These are phyloP conservation scores for Spatulosminthurus flaviceps DNA, from an alignment of 2,888 invertebrate species.

Conservation along the genomic window DNA sequence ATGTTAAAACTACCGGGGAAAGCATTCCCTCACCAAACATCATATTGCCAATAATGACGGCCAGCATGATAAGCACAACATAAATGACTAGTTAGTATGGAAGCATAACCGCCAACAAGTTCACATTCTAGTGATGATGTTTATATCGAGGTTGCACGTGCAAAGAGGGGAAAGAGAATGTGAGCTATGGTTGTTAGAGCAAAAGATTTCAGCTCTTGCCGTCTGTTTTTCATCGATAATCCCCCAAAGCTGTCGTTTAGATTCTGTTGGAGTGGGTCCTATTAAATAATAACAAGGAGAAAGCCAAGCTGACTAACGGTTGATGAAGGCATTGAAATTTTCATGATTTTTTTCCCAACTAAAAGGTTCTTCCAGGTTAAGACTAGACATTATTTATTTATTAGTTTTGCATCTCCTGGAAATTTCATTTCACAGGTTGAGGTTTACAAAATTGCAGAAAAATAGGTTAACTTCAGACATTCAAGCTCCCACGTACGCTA, in stretches of 20 bases:
- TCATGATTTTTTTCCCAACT: not conserved
- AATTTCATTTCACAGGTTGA: not conserved
- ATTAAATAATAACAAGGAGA: not conserved
- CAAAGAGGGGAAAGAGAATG: not conserved
- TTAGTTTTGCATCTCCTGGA: not conserved
- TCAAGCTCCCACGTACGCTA: too few species aligned
- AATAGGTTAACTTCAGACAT: too few species aligned
- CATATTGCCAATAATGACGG: not conserved
- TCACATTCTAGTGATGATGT: not conserved
- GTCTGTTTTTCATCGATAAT: constrained; percentile 3
- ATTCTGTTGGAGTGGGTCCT: not conserved
- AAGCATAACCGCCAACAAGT: not conserved
- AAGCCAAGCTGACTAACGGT: not conserved
- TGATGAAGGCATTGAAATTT: not conserved
- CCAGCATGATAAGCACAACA: not conserved
- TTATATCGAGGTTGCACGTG: not conserved
- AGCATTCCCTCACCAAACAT: not conserved
- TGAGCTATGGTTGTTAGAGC: not conserved
- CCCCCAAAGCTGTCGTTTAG: not conserved
- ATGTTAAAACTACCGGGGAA: not conserved
- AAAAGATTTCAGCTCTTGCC: not conserved
- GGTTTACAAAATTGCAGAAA: not conserved
- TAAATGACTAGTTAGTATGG: not conserved
- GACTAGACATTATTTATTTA: not conserved
- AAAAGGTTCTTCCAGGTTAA: not conserved